A percentile compares a stretch with the other conserved stretches of the same genome.
Evolutionary conservation across 53 echinoderm and acorn worm genomes (phyloP).

Genomic region (Antedon mediterranea): DNA sequence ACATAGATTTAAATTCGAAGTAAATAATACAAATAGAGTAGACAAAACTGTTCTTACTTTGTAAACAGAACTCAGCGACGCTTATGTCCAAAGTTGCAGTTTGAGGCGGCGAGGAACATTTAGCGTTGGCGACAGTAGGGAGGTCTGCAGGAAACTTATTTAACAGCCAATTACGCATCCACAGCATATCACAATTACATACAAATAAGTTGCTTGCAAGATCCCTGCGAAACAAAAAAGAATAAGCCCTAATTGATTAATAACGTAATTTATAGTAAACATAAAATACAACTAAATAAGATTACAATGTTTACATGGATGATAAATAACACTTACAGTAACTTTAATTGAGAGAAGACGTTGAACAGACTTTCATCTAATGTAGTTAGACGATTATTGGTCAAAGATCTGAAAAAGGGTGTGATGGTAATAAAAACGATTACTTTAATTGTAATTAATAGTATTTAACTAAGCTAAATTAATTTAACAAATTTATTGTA

Average conservation of each 20-base stretch:
- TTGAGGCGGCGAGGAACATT: background rate
- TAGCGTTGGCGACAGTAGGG: background rate
- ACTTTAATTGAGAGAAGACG: background rate
- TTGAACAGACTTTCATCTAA: background rate
- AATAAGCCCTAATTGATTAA: too few species aligned
- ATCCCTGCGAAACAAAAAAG: conserved; percentile 10
- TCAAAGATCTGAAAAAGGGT: background rate
- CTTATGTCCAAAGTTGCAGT: background rate
- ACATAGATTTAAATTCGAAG: too few species aligned
- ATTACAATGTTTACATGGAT: too few species aligned
- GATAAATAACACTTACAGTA: background rate
- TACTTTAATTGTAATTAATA: too few species aligned
- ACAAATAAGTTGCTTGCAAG: conserved; percentile 16
- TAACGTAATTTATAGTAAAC: too few species aligned
- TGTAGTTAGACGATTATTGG: background rate
- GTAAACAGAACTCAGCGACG: background rate
- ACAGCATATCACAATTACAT: conserved; percentile 29
- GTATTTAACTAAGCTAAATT: too few species aligned
- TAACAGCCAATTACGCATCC: conserved; percentile 34
- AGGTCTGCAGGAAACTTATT: conserved; percentile 1
- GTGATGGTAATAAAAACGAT: too few species aligned
- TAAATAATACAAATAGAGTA: too few species aligned
- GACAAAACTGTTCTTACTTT: conserved; percentile 1
- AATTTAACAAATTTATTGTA: too few species aligned
- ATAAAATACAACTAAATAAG: too few species aligned